Percentiles rank a stretch among this genome's conserved stretches.
Evolutionary conservation across 2,888 invertebrate genomes (phyloP).

Genomic region (Scaptomyza tumidula): DNA sequence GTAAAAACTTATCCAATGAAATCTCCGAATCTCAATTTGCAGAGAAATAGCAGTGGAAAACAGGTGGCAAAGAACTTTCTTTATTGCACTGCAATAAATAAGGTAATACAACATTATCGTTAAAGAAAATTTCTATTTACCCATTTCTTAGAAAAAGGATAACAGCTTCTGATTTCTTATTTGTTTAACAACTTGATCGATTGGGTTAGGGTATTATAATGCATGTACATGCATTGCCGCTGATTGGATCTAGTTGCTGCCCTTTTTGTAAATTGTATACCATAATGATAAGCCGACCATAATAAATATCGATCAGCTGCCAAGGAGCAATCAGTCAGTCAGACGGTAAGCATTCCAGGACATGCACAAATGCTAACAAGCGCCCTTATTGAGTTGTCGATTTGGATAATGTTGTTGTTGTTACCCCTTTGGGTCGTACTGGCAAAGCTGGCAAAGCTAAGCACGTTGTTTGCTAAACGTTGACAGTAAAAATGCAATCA

Average conservation of each 20-base stretch:
- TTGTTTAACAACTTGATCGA: background rate
- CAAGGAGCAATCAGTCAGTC: slow-evolving; percentile 42
- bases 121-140: too few relatives aligned
- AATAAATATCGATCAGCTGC: slow-evolving; percentile 65
- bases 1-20: background rate
- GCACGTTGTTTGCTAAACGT: slow-evolving; percentile 55
- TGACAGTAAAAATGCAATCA: slow-evolving; percentile 73
- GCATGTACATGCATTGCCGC: background rate
- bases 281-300: slow-evolving; percentile 30
- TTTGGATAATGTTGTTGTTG: slow-evolving; percentile 12
- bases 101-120: too few relatives aligned
- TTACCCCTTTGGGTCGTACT: slow-evolving; percentile 10
- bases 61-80: too few relatives aligned
- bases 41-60: background rate
- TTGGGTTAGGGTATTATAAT: background rate
- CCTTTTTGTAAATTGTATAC: slow-evolving; percentile 17
- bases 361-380: slow-evolving; percentile 60
- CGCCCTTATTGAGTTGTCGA: slow-evolving; percentile 70
- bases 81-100: background rate
- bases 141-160: background rate
- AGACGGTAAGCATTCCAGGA: slow-evolving; percentile 40
- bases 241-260: slow-evolving; percentile 1
- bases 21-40: too few relatives aligned
- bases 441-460: slow-evolving; percentile 28
- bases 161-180: background rate